Percentiles rank a stretch among this genome's conserved stretches.
phyloP scores from a whole-genome alignment of 2,797 vertebrate genomes.

The Argentina silus region DNA sequence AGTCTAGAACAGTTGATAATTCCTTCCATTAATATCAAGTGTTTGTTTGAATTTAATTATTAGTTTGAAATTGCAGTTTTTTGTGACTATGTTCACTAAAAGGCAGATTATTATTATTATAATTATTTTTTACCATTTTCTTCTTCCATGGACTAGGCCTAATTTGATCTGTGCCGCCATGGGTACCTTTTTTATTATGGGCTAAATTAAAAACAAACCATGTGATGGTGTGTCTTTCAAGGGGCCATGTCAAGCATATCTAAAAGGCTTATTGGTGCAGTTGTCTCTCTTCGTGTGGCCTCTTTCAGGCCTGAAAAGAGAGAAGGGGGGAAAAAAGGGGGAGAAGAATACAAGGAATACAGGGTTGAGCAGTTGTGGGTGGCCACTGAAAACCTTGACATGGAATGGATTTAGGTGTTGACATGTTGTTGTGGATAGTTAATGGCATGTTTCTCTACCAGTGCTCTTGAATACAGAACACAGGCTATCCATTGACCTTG shows the following conservation, averaged over 20 bases:
- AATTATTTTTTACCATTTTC: too few relatives aligned
- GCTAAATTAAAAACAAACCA: constrained; percentile 3
- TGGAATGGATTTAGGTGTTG: constrained; percentile 1
- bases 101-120: background rate
- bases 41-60: background rate
- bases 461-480: background rate
- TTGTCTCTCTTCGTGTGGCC: constrained; percentile 27
- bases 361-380: background rate
- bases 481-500: too few relatives aligned
- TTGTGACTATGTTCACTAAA: background rate
- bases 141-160: background rate
- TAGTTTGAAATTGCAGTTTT: background rate
- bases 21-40: background rate
- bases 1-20: background rate
- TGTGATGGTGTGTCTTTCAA: constrained; percentile 16
- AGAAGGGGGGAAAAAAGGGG: background rate
- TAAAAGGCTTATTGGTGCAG: constrained; percentile 28
- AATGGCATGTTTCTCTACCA: background rate
- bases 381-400: background rate
- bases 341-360: background rate
- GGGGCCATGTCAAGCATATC: constrained; percentile 22
- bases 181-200: constrained; percentile 1
- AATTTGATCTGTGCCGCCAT: constrained; percentile 5
- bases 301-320: background rate
- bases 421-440: constrained; percentile 6